Evolutionary conservation across 2,888 invertebrate species (phyloP).

Genomic region (Pediacus dermestoides): DNA sequence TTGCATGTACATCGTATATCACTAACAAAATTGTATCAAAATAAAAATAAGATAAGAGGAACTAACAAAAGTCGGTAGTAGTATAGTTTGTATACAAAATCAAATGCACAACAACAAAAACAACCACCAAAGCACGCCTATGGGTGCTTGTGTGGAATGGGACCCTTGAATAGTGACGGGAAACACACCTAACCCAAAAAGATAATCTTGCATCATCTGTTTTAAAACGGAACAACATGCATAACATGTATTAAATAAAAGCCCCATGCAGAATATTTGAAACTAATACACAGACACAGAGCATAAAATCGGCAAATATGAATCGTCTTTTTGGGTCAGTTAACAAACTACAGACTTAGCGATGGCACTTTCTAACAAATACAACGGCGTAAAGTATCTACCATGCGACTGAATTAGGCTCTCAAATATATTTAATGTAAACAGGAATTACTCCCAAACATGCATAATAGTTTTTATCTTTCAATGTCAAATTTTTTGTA

Average conservation of each 20-base stretch:
- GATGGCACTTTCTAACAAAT: slow-evolving; percentile 46
- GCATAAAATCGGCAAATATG: slow-evolving; percentile 18
- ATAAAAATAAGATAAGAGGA: too few relatives aligned
- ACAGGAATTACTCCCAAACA: slow-evolving; percentile 23
- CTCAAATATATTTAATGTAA: slow-evolving; percentile 29
- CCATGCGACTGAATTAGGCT: slow-evolving; percentile 49
- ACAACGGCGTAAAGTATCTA: slow-evolving; percentile 45
- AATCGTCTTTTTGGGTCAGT: slow-evolving; percentile 50
- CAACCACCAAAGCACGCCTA: too few relatives aligned
- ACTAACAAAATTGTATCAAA: too few relatives aligned
- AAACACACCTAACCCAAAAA: slow-evolving; percentile 50
- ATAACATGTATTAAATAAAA: slow-evolving; percentile 39
- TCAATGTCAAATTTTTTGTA: too few relatives aligned
- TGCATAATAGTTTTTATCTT: too few relatives aligned
- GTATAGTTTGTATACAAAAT: too few relatives aligned
- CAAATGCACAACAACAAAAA: too few relatives aligned
- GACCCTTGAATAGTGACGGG: too few relatives aligned
- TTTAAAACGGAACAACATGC: slow-evolving; percentile 36
- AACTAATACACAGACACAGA: slow-evolving; percentile 39
- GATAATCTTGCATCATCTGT: slow-evolving; percentile 30
- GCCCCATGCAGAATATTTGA: slow-evolving; percentile 45
- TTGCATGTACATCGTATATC: slow-evolving; percentile 27
- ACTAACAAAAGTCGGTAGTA: too few relatives aligned
- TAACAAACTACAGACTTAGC: slow-evolving; percentile 49
- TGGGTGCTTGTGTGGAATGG: too few relatives aligned